Evolutionary conservation across 2,888 invertebrate genomes (phyloP).

Genomic region (Drosophila formosana): DNA sequence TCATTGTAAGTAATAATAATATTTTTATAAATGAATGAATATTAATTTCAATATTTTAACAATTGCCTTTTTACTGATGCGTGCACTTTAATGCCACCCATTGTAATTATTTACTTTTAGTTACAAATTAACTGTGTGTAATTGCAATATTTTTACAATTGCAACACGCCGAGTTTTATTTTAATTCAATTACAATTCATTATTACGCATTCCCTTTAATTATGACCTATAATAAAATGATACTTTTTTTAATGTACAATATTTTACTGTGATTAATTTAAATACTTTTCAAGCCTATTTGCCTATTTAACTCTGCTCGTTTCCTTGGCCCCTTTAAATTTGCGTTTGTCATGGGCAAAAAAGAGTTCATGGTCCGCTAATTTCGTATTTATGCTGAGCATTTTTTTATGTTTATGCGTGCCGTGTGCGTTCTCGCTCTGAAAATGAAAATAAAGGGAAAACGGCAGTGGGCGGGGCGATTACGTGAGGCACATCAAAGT

Average conservation of each 20-base stretch:
- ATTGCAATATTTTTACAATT: not conserved
- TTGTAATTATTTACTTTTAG: too few relatives aligned
- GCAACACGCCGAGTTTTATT: not conserved
- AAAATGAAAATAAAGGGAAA: not conserved
- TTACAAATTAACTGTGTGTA: not conserved
- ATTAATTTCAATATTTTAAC: too few relatives aligned
- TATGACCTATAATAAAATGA: not conserved
- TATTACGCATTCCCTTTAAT: not conserved
- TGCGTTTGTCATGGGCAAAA: slow-evolving; percentile 20
- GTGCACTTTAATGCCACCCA: too few relatives aligned
- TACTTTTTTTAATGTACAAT: not conserved
- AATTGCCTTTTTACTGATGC: too few relatives aligned
- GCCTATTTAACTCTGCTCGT: not conserved
- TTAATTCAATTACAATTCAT: not conserved
- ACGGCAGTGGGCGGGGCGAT: slow-evolving; percentile 9
- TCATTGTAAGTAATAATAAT: not conserved
- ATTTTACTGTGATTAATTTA: slow-evolving; percentile 25
- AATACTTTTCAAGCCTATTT: slow-evolving; percentile 17
- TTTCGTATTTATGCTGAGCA: slow-evolving; percentile 47
- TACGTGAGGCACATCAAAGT: slow-evolving; percentile 78
- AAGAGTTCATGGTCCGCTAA: slow-evolving; percentile 61
- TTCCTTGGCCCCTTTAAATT: slow-evolving; percentile 13
- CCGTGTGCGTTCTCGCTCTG: slow-evolving; percentile 11
- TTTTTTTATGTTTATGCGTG: slow-evolving; percentile 60
- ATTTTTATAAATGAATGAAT: not conserved